Base-by-base conservation (phyloP, 1,140 invertebrate species). In the Drosophila kepulauana region DNA sequence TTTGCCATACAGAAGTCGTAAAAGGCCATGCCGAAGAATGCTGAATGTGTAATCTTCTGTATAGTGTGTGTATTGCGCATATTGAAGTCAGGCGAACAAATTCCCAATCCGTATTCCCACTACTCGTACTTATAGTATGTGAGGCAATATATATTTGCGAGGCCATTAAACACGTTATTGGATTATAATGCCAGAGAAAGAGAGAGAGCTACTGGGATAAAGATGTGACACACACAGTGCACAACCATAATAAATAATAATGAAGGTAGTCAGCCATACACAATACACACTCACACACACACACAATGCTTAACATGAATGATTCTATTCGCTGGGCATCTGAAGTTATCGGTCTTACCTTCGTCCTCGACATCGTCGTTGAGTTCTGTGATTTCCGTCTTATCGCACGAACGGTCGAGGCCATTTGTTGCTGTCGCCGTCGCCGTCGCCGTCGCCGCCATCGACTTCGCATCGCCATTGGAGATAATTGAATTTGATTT, bases 401-500 rank as follows among this genome's bases (percentile, higher is more conserved):
- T 92, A 76, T 91, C 87, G 76, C 76, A 91, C 51, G 79, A 72
- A 33, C 82, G 82, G 52, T 86, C 76, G 52, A 76, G 61, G 67
- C 85, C 86, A 89, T 89, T 88, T 89, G 85, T 89, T 88, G 78
- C 78, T 76, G 81, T 67, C 45, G 65, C 46, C 58, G 46, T 43
- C 56, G 65, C 46, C 58, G 46, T 43, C 56, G 56, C 65, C 35
- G 35, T 7, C 16, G 11, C 41, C 10, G 20, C 51, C 61, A 75
- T 62, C 56, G 58, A 54, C 81, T 89, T 89, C 13, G 87, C 91
- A 78, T 89, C 88, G 51, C 91, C 91, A 61, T 92, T 92, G 41
- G 84, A 85, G 57, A 82, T 91, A 88, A 91, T 88, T 77, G 91
- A 91, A 86, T 79, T 91, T 76, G 91, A 81, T 92, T 92, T 92